Conservation (phyloP, 2,113 vertebrate genomes). For the Labeo catla region DNA sequence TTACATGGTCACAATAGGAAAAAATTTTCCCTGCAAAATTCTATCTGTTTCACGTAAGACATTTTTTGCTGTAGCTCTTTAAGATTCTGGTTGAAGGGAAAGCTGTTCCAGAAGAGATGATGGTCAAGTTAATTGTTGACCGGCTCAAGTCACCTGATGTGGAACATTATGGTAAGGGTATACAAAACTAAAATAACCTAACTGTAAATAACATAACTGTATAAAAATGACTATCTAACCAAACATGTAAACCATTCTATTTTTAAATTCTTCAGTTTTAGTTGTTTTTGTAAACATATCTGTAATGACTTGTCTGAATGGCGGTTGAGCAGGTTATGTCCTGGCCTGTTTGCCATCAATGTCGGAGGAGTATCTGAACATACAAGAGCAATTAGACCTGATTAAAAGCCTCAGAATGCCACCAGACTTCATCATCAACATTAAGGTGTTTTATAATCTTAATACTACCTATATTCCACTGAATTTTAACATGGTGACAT, state of each 20-base stretch:
- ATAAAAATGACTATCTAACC: neutral
- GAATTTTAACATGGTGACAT: neutral
- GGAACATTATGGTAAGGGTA: slow-evolving; percentile 85
- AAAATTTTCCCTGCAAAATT: neutral
- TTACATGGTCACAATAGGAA: neutral
- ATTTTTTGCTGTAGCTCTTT: slow-evolving; percentile 73
- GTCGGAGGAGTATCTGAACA: slow-evolving; percentile 80
- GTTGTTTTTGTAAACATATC: neutral
- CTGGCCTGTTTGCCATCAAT: slow-evolving; percentile 88
- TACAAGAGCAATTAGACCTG: slow-evolving; percentile 84
- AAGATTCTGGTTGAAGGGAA: slow-evolving; percentile 79
- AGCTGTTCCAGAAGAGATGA: slow-evolving; percentile 81
- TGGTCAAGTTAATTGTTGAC: slow-evolving; percentile 82
- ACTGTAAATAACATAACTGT: neutral
- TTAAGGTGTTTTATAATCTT: slow-evolving; percentile 81
- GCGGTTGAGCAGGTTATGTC: slow-evolving; percentile 83
- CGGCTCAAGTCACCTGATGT: slow-evolving; percentile 84
- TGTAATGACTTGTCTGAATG: neutral
- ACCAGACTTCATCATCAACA: slow-evolving; percentile 92
- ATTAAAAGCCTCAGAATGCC: slow-evolving; percentile 84
- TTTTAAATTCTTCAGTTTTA: no score
- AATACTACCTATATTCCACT: neutral
- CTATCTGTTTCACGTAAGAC: neutral
- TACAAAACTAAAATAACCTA: neutral
- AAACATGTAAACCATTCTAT: neutral